Evolutionary conservation across 1,140 invertebrate genomes (phyloP).

Genomic region (Spodoptera frugiperda): DNA sequence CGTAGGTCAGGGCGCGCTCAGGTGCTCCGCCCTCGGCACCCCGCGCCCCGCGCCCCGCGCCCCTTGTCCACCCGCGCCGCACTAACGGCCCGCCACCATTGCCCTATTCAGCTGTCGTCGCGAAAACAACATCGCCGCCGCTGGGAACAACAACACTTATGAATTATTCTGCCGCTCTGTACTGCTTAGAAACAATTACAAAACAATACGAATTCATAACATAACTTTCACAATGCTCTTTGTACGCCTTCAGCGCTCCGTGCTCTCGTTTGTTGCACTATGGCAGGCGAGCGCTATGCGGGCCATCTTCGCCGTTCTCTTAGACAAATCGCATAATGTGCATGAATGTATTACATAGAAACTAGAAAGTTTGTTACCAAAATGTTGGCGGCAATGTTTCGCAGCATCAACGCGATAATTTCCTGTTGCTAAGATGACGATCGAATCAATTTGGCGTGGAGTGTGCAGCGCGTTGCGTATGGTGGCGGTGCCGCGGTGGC

Average conservation of each 20-base stretch:
- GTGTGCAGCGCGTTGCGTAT: slow-evolving; percentile 60
- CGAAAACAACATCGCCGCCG: slow-evolving; percentile 71
- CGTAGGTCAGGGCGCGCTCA: slow-evolving; percentile 84
- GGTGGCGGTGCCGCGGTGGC: slow-evolving; percentile 64
- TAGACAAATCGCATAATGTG: slow-evolving; percentile 2
- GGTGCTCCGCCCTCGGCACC: slow-evolving; percentile 78
- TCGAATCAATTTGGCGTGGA: slow-evolving; percentile 73
- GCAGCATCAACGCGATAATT: slow-evolving; percentile 63
- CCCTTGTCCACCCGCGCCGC: slow-evolving; percentile 56
- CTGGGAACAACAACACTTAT: slow-evolving; percentile 78
- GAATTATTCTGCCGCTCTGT: slow-evolving; percentile 78
- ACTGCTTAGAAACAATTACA: slow-evolving; percentile 81
- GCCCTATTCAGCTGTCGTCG: slow-evolving; percentile 83
- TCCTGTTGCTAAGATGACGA: slow-evolving; percentile 77
- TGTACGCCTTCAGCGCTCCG: slow-evolving; percentile 65
- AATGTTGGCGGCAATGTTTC: slow-evolving; percentile 52
- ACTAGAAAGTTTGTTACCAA: slow-evolving; percentile 40
- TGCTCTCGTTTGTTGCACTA: slow-evolving; percentile 33
- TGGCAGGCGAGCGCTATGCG: slow-evolving; percentile 9
- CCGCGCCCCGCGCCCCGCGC: slow-evolving; percentile 51
- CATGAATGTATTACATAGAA: slow-evolving; percentile 17
- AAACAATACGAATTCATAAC: slow-evolving; percentile 83
- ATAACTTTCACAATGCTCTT: slow-evolving; percentile 77
- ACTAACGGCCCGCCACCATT: slow-evolving; percentile 74
- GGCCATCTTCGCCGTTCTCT: slow-evolving; percentile 29